Evolutionary conservation across 2,113 vertebrate genomes (phyloP).

Genomic region (Monopterus albus): DNA sequence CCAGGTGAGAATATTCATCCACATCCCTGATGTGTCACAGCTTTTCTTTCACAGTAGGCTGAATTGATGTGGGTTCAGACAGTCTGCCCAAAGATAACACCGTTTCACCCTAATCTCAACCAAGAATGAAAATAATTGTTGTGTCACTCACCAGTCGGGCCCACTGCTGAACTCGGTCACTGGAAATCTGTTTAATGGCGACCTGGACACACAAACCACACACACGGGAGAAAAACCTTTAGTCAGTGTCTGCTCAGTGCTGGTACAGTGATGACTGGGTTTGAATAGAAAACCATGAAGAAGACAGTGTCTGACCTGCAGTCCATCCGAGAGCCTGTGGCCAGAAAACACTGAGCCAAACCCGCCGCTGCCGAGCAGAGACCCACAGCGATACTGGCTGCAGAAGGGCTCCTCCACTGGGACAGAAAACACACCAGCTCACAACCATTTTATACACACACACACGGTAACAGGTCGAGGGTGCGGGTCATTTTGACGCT

Average conservation of each 20-base stretch:
- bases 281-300: no score
- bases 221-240: not conserved
- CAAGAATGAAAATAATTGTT: not conserved
- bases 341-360: slow-evolving; percentile 67
- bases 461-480: no score
- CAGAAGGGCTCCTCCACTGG: slow-evolving; percentile 59
- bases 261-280: no score
- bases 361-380: slow-evolving; percentile 57
- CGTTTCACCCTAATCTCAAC: no score
- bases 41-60: no score
- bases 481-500: no score
- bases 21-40: no score
- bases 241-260: no score
- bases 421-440: not conserved
- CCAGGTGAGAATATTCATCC: no score
- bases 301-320: slow-evolving; percentile 61
- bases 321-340: slow-evolving; percentile 59
- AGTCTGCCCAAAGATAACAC: no score
- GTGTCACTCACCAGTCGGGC: slow-evolving; percentile 81
- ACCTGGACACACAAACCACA: slow-evolving; percentile 76
- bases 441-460: no score
- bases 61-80: no score
- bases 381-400: slow-evolving; percentile 42
- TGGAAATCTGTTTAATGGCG: slow-evolving; percentile 87
- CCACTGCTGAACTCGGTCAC: slow-evolving; percentile 84